phyloP scores from a whole-genome alignment of 2,888 invertebrate species.

The Norana najaformis region DNA sequence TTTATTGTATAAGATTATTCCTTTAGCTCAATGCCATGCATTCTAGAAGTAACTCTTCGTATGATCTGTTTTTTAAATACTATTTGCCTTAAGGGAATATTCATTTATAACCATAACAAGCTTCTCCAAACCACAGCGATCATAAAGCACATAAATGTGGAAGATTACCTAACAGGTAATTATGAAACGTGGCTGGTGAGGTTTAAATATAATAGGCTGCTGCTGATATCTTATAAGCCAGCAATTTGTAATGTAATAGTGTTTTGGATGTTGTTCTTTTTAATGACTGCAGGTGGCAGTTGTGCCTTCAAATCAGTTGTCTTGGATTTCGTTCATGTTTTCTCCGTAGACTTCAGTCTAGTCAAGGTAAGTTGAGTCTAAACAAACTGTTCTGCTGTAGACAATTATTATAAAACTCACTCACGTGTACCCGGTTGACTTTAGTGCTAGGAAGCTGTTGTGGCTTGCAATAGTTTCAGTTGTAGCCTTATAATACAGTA shows the following conservation, averaged over 20 bases:
- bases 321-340: constrained; percentile 9
- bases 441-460: not conserved
- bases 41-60: too few relatives aligned
- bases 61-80: too few relatives aligned
- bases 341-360: not conserved
- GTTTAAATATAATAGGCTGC: too few relatives aligned
- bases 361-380: not conserved
- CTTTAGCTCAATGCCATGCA: too few relatives aligned
- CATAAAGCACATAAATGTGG: too few relatives aligned
- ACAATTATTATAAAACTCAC: not conserved
- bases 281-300: constrained; percentile 1
- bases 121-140: too few relatives aligned
- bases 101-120: too few relatives aligned
- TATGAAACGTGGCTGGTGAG: too few relatives aligned
- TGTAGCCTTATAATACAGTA: not conserved
- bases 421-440: not conserved
- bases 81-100: too few relatives aligned
- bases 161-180: too few relatives aligned
- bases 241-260: not conserved
- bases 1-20: too few relatives aligned
- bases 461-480: not conserved
- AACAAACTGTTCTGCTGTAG: not conserved
- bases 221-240: too few relatives aligned
- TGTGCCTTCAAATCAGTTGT: not conserved
- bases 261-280: not conserved